Evolutionary conservation across 1,140 invertebrate species (phyloP), one percentile per base, ranked within the genome.

Genomic region (Lepidurus arcticus): DNA sequence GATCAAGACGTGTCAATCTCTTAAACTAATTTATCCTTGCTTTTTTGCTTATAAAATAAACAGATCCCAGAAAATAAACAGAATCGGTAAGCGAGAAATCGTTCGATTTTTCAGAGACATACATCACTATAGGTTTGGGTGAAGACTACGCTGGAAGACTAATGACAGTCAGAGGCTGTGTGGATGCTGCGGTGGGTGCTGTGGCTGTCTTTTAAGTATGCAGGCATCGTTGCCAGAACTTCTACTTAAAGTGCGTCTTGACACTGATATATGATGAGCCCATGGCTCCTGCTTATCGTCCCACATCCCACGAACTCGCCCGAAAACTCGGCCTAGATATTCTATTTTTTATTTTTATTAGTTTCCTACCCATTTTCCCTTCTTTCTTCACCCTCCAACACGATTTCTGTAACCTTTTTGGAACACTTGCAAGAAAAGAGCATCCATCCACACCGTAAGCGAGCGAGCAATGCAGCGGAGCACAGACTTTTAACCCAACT

Each of bases 221-320:
- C 53, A 65, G 53, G 53, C 53, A 65, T 65, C 53, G 53, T 65
- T 65, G 53, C 53, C 53, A 65, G 53, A 65, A 65, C 53, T 65
- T 65, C 53, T 65, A 65, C 53, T 65, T 65, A 65, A 65, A 65
- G 53, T 65, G 53, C 53, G 53, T 9, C 53, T 21, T 65, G 53
- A 65, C 53, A 65, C 53, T 65, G 53, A 65, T 65, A 65, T 65
- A 65, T 65, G 53, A 65, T 65, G 53, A 65, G 53, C 53, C 53
- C 21, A 65, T 65, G 53, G 53, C 53, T 65, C 53, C 21, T 65
- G 53, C 53, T 16, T 65, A 13, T 65, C 53, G 53, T 65, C 21
- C 53, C 53, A 21, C 53, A 65, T 65, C 53, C 53, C 13, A n/a
- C 53, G 16, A 47, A 47, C 45, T 11, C 45, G 10, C 45, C 16